Evolutionary conservation across 1,140 invertebrate genomes (phyloP), one percentile per base, ranked within the genome.

Genomic region (Steinernema khuongi): DNA sequence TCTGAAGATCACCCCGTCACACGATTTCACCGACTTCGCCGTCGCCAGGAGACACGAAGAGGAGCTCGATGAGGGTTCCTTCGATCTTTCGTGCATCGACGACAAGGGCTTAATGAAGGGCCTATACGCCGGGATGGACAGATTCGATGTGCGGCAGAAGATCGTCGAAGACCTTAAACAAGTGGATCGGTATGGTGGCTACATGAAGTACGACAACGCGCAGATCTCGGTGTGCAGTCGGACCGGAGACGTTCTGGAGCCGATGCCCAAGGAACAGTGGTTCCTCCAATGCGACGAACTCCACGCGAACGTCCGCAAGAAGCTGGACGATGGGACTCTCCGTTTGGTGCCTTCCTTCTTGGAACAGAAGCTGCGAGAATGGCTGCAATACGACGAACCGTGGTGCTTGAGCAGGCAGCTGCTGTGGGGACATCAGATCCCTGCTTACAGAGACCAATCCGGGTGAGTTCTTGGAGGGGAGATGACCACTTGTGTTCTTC

Each of bases 391-490:
- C 79, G 92, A 94, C 67, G 89, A 88, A 14, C 86, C 87, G 31
- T 87, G 87, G 82, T 85, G 83, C 74, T 67, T 83, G 29, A 83
- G 81, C 60, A 88, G 96, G 18, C 96, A 99, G 86, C 87, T 99
- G 1, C 97, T 95, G 94, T 99, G 97, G 97, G 97, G 97, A 4
- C 97, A 99, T 88, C 89, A 92, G 68, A 97, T 99, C 81, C 97
- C 97, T 1, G 95, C 94, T 0, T 99, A 97, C 87, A 90, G 43
- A n/a, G 43, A 67, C 17, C 33, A 74, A 18, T 43, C 17, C 41
- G 30, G n/a, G n/a, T n/a, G n/a, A n/a, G n/a, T n/a, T n/a, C n/a
- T n/a, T n/a, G n/a, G n/a, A n/a, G n/a, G n/a, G n/a, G n/a, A n/a
- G n/a, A n/a, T n/a, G n/a, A n/a, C n/a, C n/a, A n/a, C n/a, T n/a